Percentiles rank a stretch among this genome's conserved stretches.
Conservation (phyloP, 2,113 vertebrate species). For the Psittacara wagleri region DNA sequence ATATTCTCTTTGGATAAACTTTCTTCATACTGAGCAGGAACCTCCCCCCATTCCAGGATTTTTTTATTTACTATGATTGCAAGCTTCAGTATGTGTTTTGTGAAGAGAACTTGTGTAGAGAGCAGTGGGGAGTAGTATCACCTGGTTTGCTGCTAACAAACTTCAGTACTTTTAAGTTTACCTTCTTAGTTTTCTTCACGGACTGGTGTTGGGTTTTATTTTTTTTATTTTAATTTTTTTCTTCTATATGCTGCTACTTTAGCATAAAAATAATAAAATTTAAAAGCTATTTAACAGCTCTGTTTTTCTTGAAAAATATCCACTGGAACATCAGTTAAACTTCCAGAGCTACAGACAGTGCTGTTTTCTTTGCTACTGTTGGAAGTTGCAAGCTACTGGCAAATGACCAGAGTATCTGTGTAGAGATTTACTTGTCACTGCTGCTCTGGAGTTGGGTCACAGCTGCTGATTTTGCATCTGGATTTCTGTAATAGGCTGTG, state of each 20-base stretch:
- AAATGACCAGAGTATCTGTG: not conserved
- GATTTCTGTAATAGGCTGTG: not conserved
- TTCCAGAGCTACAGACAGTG: not conserved
- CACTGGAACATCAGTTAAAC: not conserved
- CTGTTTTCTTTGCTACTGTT: not conserved
- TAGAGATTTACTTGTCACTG: not conserved
- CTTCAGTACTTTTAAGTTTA: not conserved
- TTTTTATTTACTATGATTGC: not conserved
- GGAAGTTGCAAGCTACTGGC: not conserved
- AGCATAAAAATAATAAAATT: not conserved
- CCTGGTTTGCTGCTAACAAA: not conserved
- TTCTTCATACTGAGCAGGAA: not conserved
- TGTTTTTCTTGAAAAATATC: not conserved
- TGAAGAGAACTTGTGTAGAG: not conserved
- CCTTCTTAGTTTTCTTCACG: not conserved
- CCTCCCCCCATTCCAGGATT: not conserved
- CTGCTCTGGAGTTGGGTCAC: not conserved
- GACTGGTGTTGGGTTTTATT: not conserved
- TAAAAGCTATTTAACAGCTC: not conserved
- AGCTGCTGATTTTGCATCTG: not conserved
- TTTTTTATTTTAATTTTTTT: not conserved
- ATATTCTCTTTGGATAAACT: not conserved
- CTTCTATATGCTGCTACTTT: not conserved
- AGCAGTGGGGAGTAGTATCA: not conserved
- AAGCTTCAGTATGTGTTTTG: not conserved